These are phyloP conservation scores for Parelbella ahira DNA, from an alignment of 2,888 invertebrate species.

Conservation along the genomic window DNA sequence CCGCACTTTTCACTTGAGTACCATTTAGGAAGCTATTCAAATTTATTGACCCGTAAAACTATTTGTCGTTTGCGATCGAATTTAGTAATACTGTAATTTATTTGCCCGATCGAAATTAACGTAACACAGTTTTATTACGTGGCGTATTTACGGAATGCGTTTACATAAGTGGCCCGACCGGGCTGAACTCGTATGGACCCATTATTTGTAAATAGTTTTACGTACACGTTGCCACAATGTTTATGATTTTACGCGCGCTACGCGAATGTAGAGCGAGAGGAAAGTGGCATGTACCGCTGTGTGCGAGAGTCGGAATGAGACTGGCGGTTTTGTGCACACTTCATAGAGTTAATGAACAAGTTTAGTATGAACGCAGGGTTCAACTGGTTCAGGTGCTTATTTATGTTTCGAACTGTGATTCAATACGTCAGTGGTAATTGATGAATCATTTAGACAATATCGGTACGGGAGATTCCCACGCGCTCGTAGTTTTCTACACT, in stretches of 20 bases:
- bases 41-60: constrained; percentile 7
- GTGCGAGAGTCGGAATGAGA: constrained; percentile 28
- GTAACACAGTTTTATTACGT: neutral
- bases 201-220: constrained; percentile 21
- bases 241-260: constrained; percentile 15
- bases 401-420: no score
- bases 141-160: neutral
- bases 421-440: no score
- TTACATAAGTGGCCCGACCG: constrained; percentile 14
- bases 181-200: constrained; percentile 4
- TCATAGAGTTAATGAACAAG: constrained; percentile 16
- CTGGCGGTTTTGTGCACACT: constrained; percentile 28
- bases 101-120: neutral
- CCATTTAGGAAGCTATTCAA: constrained; percentile 2
- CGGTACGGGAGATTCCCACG: no score
- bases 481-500: no score
- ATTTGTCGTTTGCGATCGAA: constrained; percentile 3
- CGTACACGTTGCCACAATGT: no score
- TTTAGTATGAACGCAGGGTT: constrained; percentile 13
- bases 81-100: constrained; percentile 1
- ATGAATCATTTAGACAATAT: no score
- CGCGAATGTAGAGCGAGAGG: no score
- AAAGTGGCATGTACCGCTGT: constrained; percentile 14
- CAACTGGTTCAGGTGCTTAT: constrained; percentile 5
- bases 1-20: constrained; percentile 11